These are phyloP conservation scores for Brachionus plicatilis DNA, from an alignment of 1,140 invertebrate species.

Conservation along the genomic window DNA sequence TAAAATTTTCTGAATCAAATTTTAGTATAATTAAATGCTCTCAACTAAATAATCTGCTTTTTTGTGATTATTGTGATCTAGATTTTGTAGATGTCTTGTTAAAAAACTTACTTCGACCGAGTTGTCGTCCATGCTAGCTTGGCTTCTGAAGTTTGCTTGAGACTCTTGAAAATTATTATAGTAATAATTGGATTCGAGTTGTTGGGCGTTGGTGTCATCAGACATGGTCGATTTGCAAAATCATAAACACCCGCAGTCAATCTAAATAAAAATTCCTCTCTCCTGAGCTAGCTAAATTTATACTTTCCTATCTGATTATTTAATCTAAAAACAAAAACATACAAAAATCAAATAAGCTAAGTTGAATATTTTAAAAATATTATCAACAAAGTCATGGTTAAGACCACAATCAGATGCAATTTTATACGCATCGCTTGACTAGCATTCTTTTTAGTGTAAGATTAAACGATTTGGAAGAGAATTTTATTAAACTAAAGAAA, in stretches of 20 bases:
- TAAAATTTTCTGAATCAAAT: no score
- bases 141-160: neutral
- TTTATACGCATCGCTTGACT: conserved; percentile 24
- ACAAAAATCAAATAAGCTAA: neutral
- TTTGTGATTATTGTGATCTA: neutral
- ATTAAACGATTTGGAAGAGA: neutral
- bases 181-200: neutral
- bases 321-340: neutral
- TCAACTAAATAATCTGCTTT: no score
- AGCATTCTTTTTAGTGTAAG: neutral
- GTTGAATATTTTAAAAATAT: neutral
- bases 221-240: neutral
- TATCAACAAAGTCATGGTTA: neutral
- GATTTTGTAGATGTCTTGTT: neutral
- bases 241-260: neutral
- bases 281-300: neutral
- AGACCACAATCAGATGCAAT: neutral
- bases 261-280: neutral
- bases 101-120: conserved; percentile 6
- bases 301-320: neutral
- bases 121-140: neutral
- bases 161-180: conserved; percentile 16
- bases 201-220: neutral
- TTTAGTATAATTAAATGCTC: no score
- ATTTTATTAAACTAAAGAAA: neutral